Base-by-base conservation (phyloP, 2,113 vertebrate genomes). In the Boleophthalmus pectinirostris region DNA sequence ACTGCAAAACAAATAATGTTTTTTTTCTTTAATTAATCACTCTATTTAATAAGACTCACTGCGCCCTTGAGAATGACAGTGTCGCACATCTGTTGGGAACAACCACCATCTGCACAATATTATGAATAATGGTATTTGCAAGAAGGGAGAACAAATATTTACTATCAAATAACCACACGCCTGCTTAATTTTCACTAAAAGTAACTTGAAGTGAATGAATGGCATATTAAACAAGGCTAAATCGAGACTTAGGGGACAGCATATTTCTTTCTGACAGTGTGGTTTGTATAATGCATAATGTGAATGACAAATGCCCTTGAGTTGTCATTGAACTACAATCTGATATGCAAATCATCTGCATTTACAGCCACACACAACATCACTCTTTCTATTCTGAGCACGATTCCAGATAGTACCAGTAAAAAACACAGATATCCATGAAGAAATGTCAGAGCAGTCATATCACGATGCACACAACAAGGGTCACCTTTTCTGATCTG, bases 71-170 rank as follows among this genome's bases (percentile, higher is more conserved):
- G 70, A 83, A 83, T 72, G 76, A 79, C 49, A 80, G 66, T 66
- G 83, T 81, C n/a, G 53, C 80, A 85, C 88, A 90, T 88, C 88
- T 90, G 89, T 68, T 81, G 70, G 60, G 77, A 88, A 83, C 80
- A 77, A 80, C 8, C 38, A 3, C 82, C 87, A 88, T 89, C 87
- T 90, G 90, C 77, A 76, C 79, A 60, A 38, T 54, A 78, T 88
- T 70, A 70, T 70, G 82, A 79, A 78, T 73, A 82, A 89, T 83
- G 69, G 72, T 45, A 70, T 78, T 71, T 73, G 65, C 70, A 35
- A 38, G 25, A 13, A 69, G 25, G 70, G 60, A 75, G 16, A 81
- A 43, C 71, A 79, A 79, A 82, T 82, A 71, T 82, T 81, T 77
- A 81, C 77, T 20, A 73, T 58, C 65, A 71, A 82, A 81, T 53